phyloP scores from a whole-genome alignment of 2,113 vertebrate genomes.

The Turdus rufiventris region DNA sequence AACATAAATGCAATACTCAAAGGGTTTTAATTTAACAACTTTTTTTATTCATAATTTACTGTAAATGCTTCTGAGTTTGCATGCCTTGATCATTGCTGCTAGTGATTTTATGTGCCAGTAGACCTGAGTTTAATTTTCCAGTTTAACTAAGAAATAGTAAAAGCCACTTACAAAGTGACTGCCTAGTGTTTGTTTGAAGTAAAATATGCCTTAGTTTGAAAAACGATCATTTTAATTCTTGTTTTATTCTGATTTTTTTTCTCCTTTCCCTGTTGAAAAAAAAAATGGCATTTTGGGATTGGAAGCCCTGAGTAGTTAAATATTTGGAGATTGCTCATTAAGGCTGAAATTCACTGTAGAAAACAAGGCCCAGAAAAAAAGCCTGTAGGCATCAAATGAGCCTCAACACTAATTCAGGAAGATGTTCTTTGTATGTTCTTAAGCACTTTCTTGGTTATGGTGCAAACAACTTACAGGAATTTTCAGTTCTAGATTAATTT shows the following conservation, averaged over 20 bases:
- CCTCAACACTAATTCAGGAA: slow-evolving; percentile 36
- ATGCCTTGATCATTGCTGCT: slow-evolving; percentile 87
- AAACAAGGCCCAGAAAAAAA: background rate
- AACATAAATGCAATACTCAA: slow-evolving; percentile 81
- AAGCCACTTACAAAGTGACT: slow-evolving; percentile 86
- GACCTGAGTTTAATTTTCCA: slow-evolving; percentile 82
- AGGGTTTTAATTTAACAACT: slow-evolving; percentile 82
- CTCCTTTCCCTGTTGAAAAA: slow-evolving; percentile 41
- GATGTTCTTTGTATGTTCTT: background rate
- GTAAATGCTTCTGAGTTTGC: slow-evolving; percentile 87
- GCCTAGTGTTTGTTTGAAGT: slow-evolving; percentile 73
- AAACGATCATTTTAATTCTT: slow-evolving; percentile 38
- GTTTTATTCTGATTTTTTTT: background rate
- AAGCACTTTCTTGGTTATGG: slow-evolving; percentile 33
- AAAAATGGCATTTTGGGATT: slow-evolving; percentile 70
- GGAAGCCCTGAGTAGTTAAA: slow-evolving; percentile 82
- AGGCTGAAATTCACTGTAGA: slow-evolving; percentile 10
- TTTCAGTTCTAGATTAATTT: slow-evolving; percentile 9
- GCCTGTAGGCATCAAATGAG: background rate
- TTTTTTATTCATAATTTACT: slow-evolving; percentile 80
- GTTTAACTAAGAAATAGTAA: slow-evolving; percentile 78
- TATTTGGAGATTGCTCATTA: slow-evolving; percentile 63
- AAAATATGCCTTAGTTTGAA: slow-evolving; percentile 65
- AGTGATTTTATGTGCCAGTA: slow-evolving; percentile 85
- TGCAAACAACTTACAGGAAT: slow-evolving; percentile 8